A percentile compares a stretch with the other conserved stretches of the same genome.
These are phyloP conservation scores for Spilosoma lubricipeda DNA, from an alignment of 2,888 invertebrate species.

Conservation along the genomic window DNA sequence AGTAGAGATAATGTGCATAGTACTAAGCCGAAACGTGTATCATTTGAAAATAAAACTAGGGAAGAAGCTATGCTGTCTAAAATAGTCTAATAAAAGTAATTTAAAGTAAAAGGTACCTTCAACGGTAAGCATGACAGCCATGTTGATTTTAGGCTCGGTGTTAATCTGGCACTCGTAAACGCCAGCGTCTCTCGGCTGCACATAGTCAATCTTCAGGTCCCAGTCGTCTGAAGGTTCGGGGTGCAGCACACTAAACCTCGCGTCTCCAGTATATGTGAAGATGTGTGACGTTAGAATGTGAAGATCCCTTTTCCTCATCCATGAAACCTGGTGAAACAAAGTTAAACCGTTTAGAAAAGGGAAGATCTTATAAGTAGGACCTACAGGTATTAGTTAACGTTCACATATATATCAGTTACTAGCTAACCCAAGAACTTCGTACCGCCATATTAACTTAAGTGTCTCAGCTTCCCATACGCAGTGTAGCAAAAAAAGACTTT, in stretches of 20 bases:
- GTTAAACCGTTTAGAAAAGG: no score
- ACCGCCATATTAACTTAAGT: no score
- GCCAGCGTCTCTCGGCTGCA: conserved; percentile 93
- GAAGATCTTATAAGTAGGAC: no score
- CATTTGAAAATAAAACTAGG: conserved; percentile 2
- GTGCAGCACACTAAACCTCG: conserved; percentile 93
- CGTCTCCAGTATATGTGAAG: conserved; percentile 95
- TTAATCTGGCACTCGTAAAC: conserved; percentile 96
- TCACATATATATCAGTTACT: no score
- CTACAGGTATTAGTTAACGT: no score
- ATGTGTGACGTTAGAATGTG: conserved; percentile 93
- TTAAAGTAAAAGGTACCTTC: conserved; percentile 87
- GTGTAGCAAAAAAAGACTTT: no score
- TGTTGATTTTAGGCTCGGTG: conserved; percentile 95
- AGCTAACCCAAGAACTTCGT: no score
- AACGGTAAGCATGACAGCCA: conserved; percentile 92
- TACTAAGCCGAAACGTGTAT: conserved; percentile 13
- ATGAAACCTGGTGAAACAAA: conserved; percentile 88
- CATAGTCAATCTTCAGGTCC: conserved; percentile 94
- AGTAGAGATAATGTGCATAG: conserved; percentile 4
- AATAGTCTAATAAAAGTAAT: not conserved
- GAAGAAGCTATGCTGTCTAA: conserved; percentile 12
- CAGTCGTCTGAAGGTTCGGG: conserved; percentile 94
- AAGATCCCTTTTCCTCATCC: conserved; percentile 93
- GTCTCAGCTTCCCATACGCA: no score